A percentile compares a stretch with the other conserved stretches of the same genome.
Conservation (phyloP, 2,113 vertebrate genomes). For the Syngnathus scovelli region DNA sequence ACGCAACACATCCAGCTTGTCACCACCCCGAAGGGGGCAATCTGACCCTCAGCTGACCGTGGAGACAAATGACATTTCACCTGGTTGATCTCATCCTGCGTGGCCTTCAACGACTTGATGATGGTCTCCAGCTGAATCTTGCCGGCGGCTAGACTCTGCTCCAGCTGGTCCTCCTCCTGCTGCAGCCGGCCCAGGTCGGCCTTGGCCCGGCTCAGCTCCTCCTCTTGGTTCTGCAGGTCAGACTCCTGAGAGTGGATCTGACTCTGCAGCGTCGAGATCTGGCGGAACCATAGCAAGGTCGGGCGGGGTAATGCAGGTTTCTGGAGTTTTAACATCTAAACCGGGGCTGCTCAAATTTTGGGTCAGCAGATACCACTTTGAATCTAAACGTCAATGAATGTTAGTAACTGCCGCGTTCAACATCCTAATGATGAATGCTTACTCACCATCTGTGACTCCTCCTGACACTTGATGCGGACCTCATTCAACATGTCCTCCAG, state of each 20-base stretch:
- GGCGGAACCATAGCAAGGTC: background rate
- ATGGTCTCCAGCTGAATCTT: slow-evolving; percentile 93
- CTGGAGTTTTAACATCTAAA: background rate
- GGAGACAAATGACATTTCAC: slow-evolving; percentile 51
- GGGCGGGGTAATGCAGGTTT: background rate
- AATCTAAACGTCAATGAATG: background rate
- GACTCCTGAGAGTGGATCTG: slow-evolving; percentile 95
- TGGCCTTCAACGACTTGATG: slow-evolving; percentile 90
- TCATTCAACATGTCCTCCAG: slow-evolving; percentile 92
- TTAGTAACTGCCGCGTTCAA: background rate
- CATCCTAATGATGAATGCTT: background rate
- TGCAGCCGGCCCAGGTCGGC: slow-evolving; percentile 84
- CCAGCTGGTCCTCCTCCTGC: slow-evolving; percentile 90
- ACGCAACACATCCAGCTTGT: background rate
- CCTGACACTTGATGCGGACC: slow-evolving; percentile 89
- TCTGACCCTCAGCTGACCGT: slow-evolving; percentile 21
- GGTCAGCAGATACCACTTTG: background rate
- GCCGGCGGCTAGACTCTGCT: slow-evolving; percentile 93
- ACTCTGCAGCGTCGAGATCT: slow-evolving; percentile 90
- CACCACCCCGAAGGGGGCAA: too few species aligned
- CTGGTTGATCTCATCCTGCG: slow-evolving; percentile 97
- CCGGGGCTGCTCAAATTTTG: background rate
- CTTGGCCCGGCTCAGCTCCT: slow-evolving; percentile 87
- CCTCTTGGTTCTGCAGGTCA: slow-evolving; percentile 88
- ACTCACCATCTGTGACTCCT: slow-evolving; percentile 93